Evolutionary conservation across 2,888 invertebrate genomes (phyloP), one percentile per base, ranked within the genome.

Genomic region (Mythimna albipuncta): DNA sequence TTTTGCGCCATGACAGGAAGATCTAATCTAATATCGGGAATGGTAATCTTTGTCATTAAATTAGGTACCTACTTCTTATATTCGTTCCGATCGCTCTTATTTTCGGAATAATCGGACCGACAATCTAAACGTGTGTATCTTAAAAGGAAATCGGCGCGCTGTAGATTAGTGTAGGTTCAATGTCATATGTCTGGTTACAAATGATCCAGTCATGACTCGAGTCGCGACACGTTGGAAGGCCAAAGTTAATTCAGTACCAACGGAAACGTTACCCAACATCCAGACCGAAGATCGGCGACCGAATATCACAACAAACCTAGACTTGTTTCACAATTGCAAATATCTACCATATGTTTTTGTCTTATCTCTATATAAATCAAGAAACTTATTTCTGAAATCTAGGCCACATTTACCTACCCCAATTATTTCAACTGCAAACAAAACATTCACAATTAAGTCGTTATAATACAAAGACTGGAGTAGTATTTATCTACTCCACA

Each of bases 241-340:
- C 90, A 82, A 79, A 90, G 88, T 90, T 92, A 92, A 92, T 93
- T 93, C 87, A 82, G 90, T 87, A 83, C n/a, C n/a, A n/a, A n/a
- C 87, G 88, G 89, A 91, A 91, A 89, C 87, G 88, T 89, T 89
- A 87, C 89, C 87, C 87, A 89, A 88, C 87, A 85, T 86, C 86
- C 85, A 83, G 85, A 83, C 74, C 69, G 83, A 91, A 88, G 93
- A 88, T 90, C 93, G 89, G 88, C 89, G 92, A 91, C 93, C 93
- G 87, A 81, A 82, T 90, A 86, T 86, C 88, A 87, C 82, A 86
- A 87, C 84, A 83, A 83, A 83, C 75, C 64, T 47, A 69, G 67
- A 64, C 44, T 54, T 35, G 21, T 66, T 66, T 44, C 26, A 57
- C 69, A 67, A 72, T 47, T 19, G 44, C 50, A 68, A 67, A 69